Evolutionary conservation across 35 echinoderm and acorn worm genomes (phyloP).

Genomic region (Ptychodera flava): DNA sequence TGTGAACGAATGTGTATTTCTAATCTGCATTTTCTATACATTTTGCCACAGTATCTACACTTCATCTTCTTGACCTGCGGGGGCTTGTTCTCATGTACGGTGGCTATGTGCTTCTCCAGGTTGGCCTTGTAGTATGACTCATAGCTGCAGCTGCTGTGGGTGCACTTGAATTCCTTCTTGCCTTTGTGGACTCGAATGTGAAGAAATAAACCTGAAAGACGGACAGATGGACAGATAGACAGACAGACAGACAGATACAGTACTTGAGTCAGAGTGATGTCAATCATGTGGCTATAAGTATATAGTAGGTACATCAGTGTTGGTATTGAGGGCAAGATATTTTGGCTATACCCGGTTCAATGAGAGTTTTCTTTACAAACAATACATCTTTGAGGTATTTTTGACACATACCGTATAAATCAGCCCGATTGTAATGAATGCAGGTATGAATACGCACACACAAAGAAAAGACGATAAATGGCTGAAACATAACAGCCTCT

Average conservation of each 20-base stretch:
- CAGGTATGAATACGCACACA: too few species aligned
- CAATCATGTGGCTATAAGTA: neutral
- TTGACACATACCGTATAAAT: too few species aligned
- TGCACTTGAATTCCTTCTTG: neutral
- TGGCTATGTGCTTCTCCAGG: neutral
- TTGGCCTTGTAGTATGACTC: neutral
- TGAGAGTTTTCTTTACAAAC: too few species aligned
- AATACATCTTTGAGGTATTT: neutral
- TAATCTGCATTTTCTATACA: neutral
- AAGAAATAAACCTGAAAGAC: neutral
- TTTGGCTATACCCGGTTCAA: too few species aligned
- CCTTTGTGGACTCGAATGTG: neutral
- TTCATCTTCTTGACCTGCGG: neutral
- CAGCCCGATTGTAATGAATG: too few species aligned
- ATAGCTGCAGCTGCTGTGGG: neutral
- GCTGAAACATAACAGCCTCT: too few species aligned
- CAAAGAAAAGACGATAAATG: too few species aligned
- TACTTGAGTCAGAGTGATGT: neutral
- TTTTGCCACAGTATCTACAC: neutral
- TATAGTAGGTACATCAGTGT: neutral
- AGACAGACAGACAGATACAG: neutral
- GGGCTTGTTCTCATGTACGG: neutral
- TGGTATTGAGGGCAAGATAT: neutral
- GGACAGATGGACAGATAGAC: neutral
- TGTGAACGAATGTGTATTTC: neutral